phyloP scores from a whole-genome alignment of 2,113 vertebrate genomes.

The Amphiprion ocellaris region DNA sequence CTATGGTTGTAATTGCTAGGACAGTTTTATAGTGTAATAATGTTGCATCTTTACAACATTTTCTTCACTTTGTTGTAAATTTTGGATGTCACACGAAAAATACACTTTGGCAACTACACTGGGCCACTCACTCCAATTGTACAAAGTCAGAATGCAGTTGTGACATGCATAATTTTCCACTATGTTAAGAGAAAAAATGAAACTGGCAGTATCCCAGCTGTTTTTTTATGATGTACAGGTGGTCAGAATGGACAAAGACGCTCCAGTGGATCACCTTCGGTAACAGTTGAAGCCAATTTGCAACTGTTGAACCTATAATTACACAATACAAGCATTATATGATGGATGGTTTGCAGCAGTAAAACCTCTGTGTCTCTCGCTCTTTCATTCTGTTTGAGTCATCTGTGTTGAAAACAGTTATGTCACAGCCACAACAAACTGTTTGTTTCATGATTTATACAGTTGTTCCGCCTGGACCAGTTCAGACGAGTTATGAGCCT shows the following conservation, averaged over 20 bases:
- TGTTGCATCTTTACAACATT: neutral
- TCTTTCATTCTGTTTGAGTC: slow-evolving; percentile 26
- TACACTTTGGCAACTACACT: neutral
- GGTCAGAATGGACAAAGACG: neutral
- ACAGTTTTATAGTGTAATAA: slow-evolving; percentile 1
- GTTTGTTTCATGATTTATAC: slow-evolving; percentile 66
- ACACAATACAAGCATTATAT: slow-evolving; percentile 26
- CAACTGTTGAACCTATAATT: slow-evolving; percentile 12
- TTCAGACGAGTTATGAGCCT: slow-evolving; percentile 62
- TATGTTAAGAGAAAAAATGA: neutral
- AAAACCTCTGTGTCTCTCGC: slow-evolving; percentile 8
- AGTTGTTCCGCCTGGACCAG: slow-evolving; percentile 42
- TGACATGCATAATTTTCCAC: slow-evolving; percentile 5
- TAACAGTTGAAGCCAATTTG: slow-evolving; percentile 30
- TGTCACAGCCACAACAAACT: slow-evolving; percentile 44
- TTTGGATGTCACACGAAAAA: neutral
- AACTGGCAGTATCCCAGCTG: neutral
- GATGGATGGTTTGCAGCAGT: slow-evolving; percentile 40
- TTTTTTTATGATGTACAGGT: neutral
- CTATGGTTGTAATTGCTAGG: too few relatives aligned
- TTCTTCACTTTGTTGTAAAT: neutral
- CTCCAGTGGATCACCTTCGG: neutral
- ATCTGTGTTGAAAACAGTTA: slow-evolving; percentile 38
- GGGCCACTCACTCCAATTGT: neutral
- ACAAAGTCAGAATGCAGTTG: neutral